Percentiles rank a stretch among this genome's conserved stretches.
Evolutionary conservation across 2,888 invertebrate species (phyloP).

Genomic region (Harmothoe impar): DNA sequence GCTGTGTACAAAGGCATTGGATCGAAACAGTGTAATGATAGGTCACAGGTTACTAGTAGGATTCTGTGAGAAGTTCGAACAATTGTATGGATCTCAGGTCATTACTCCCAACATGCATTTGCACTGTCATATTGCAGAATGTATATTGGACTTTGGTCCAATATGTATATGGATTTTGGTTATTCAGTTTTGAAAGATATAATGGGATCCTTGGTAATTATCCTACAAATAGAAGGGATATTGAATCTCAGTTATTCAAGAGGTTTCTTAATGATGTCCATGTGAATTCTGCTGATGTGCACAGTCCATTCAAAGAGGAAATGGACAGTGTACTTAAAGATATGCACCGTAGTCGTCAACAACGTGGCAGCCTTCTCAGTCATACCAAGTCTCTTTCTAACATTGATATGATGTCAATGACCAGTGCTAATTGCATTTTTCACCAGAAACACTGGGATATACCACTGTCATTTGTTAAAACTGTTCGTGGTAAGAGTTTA

Average conservation of each 20-base stretch:
- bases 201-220: too few relatives aligned
- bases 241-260: too few relatives aligned
- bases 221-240: too few relatives aligned
- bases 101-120: too few relatives aligned
- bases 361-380: not conserved
- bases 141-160: too few relatives aligned
- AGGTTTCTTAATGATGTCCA: conserved; percentile 61
- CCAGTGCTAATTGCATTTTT: not conserved
- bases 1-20: too few relatives aligned
- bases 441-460: not conserved
- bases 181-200: too few relatives aligned
- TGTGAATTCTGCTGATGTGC: not conserved
- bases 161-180: too few relatives aligned
- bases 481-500: not conserved
- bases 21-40: too few relatives aligned
- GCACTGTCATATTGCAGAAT: too few relatives aligned
- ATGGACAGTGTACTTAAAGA: too few relatives aligned
- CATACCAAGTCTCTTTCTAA: not conserved
- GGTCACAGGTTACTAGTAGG: not conserved
- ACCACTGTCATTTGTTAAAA: not conserved
- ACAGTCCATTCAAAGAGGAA: not conserved
- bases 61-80: not conserved
- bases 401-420: not conserved
- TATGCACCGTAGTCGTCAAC: not conserved
- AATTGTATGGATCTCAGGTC: conserved; percentile 36